Percentiles rank a stretch among this genome's conserved stretches.
These are phyloP conservation scores for Speoplatyrhinus poulsoni DNA, from an alignment of 2,113 vertebrate species.

Conservation along the genomic window DNA sequence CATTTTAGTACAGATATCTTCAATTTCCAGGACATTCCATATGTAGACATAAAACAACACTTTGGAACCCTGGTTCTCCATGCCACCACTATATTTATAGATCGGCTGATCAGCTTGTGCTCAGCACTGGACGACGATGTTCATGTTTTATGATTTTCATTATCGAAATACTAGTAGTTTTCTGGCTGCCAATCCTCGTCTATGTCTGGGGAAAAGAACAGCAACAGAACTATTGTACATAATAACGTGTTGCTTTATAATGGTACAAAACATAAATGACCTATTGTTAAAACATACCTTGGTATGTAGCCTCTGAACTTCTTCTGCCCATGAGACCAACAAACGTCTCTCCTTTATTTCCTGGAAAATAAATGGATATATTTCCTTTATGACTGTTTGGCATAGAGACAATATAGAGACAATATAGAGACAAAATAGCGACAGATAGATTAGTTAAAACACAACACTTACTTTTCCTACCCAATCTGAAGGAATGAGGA, in stretches of 20 bases:
- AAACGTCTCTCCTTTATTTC: constrained; percentile 68
- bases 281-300: too few species aligned
- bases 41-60: too few species aligned
- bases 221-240: neutral
- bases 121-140: too few species aligned
- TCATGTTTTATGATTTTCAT: too few species aligned
- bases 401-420: too few species aligned
- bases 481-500: constrained; percentile 42
- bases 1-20: too few species aligned
- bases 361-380: constrained; percentile 33
- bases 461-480: constrained; percentile 62
- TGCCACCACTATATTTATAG: too few species aligned
- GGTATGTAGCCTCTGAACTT: constrained; percentile 32
- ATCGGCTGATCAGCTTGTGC: too few species aligned
- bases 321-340: constrained; percentile 73
- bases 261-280: neutral
- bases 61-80: too few species aligned
- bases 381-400: neutral
- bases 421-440: neutral
- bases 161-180: constrained; percentile 33
- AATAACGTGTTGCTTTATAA: neutral
- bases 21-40: too few species aligned
- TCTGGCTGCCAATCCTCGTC: constrained; percentile 53
- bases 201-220: constrained; percentile 37
- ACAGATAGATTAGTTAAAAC: neutral